Evolutionary conservation across 1,140 invertebrate genomes (phyloP), one percentile per base, ranked within the genome.

Genomic region (Papilio machaon): DNA sequence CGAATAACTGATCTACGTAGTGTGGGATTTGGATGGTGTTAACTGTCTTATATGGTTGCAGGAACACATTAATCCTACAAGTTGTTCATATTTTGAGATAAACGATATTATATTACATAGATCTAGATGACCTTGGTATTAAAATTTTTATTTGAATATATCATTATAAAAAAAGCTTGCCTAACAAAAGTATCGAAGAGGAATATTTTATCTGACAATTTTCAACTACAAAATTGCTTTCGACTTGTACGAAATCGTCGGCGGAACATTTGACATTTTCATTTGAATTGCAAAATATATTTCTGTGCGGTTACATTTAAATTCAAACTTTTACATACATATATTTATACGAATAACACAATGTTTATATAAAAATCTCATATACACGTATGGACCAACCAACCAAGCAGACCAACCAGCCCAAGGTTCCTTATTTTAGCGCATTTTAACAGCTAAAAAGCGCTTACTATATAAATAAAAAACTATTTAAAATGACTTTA

Each of bases 221-320:
- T 19, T 64, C 60, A 23, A 64, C 60, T 13, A 30, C 60, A 64
- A 64, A 64, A 64, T 64, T 64, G 60, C 60, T 64, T 64, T 64
- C 60, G 60, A 64, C 60, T 10, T 30, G 9, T 15, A 70, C 11
- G 30, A 70, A 70, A 70, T 70, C 35, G 64, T 35, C 64, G 30
- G 30, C 15, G 64, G 64, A 70, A 35, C 30, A 70, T 70, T 70
- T 70, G 64, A 70, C 64, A 70, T 70, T 70, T 70, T 70, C 64
- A 70, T 70, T 70, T 70, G 64, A 70, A 15, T 35, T 70, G 64
- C 30, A 70, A 70, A 70, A 70, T 67, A 70, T 70, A 64, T 64
- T 64, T 35, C 64, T 35, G 64, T 7, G 30, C 30, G 64, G 64
- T 70, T 35, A 70, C 23, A 70, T 70, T 70, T 70, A 70, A 70